Percentiles rank a stretch among this genome's conserved stretches.
These are phyloP conservation scores for Danaus melanippus DNA, from an alignment of 1,140 invertebrate species.

Conservation along the genomic window DNA sequence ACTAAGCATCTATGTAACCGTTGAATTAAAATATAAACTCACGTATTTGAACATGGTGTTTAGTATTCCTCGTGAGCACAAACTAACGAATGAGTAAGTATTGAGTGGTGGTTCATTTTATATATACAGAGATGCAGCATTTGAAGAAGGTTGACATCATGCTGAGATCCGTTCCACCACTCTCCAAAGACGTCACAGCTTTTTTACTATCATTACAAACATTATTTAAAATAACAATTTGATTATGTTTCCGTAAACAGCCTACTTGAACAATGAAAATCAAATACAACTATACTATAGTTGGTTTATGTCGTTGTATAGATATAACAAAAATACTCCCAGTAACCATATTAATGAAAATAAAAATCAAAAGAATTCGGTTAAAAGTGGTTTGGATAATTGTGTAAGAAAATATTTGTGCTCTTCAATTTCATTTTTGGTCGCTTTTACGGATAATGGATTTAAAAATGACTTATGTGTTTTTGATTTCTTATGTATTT, in stretches of 20 bases:
- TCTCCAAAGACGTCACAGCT: constrained; percentile 19
- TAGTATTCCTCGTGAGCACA: constrained; percentile 60
- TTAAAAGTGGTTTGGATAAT: too few species aligned
- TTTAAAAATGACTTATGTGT: too few species aligned
- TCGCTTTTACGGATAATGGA: too few species aligned
- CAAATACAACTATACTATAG: too few species aligned
- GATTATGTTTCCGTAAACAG: neutral
- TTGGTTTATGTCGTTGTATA: too few species aligned
- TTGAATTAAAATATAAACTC: constrained; percentile 30
- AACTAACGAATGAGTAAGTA: constrained; percentile 67
- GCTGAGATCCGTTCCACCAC: constrained; percentile 31
- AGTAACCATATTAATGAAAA: too few species aligned
- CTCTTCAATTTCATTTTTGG: too few species aligned
- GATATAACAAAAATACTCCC: too few species aligned
- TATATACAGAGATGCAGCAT: constrained; percentile 54
- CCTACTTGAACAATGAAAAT: too few species aligned
- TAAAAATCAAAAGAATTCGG: too few species aligned
- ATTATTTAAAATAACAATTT: neutral
- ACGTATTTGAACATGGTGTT: constrained; percentile 67
- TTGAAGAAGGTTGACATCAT: constrained; percentile 60
- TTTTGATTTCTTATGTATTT: too few species aligned
- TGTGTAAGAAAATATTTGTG: too few species aligned
- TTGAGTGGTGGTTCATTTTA: constrained; percentile 57
- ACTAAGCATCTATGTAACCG: constrained; percentile 5
- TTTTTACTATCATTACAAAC: constrained; percentile 13